phyloP scores from a whole-genome alignment of 2,888 invertebrate genomes.

The Pollenia labialis region DNA sequence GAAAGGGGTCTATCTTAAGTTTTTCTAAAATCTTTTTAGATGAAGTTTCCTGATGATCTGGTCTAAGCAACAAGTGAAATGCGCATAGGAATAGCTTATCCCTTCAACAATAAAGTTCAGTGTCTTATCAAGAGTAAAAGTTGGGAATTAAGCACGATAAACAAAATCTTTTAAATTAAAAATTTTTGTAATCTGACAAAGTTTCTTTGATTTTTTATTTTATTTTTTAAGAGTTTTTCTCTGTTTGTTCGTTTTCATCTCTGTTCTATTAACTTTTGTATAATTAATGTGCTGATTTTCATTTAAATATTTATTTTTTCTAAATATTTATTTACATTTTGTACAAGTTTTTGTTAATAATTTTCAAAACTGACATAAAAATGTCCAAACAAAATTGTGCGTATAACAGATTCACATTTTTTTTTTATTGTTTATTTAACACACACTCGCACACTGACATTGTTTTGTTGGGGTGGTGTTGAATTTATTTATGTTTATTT shows the following conservation, averaged over 20 bases:
- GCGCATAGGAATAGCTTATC: too few relatives aligned
- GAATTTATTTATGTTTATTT: slow-evolving; percentile 62
- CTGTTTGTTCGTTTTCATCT: not conserved
- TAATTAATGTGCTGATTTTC: slow-evolving; percentile 1
- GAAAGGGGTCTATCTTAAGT: too few relatives aligned
- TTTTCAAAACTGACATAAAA: slow-evolving; percentile 61
- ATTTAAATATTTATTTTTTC: slow-evolving; percentile 41
- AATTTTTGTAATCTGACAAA: too few relatives aligned
- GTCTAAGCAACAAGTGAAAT: too few relatives aligned
- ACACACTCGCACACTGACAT: slow-evolving; percentile 60
- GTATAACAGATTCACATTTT: slow-evolving; percentile 24
- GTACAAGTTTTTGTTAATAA: slow-evolving; percentile 18
- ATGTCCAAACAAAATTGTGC: slow-evolving; percentile 59
- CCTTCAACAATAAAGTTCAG: too few relatives aligned
- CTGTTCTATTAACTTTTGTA: not conserved
- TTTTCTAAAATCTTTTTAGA: too few relatives aligned
- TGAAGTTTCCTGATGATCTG: too few relatives aligned
- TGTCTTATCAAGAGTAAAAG: too few relatives aligned
- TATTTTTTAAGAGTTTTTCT: not conserved
- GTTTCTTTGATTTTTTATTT: not conserved
- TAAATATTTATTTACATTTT: slow-evolving; percentile 13
- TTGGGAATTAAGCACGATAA: too few relatives aligned
- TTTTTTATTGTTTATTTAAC: slow-evolving; percentile 54
- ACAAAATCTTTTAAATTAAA: too few relatives aligned
- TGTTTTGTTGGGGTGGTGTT: slow-evolving; percentile 59